phyloP scores from a whole-genome alignment of 2,888 invertebrate species.

The Onchidella celtica region DNA sequence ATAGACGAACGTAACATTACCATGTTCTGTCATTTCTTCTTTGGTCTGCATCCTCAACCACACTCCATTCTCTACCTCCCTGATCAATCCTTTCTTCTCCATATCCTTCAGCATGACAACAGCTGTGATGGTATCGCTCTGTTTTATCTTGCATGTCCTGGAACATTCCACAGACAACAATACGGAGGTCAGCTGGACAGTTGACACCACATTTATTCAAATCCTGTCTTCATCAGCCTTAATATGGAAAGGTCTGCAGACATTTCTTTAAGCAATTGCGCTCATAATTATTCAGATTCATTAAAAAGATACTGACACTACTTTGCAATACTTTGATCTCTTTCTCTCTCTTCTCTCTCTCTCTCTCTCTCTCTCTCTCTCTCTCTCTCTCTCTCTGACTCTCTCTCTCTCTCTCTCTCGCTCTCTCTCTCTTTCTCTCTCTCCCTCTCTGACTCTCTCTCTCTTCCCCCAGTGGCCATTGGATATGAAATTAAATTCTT shows the following conservation, averaged over 20 bases:
- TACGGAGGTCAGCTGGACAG: too few relatives aligned
- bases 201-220: too few relatives aligned
- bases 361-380: not conserved
- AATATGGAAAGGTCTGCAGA: too few relatives aligned
- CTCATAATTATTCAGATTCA: too few relatives aligned
- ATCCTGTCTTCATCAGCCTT: too few relatives aligned
- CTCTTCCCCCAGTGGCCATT: not conserved
- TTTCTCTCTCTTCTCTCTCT: not conserved
- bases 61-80: constrained; percentile 69
- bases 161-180: too few relatives aligned
- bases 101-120: constrained; percentile 74
- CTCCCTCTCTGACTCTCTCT: too few relatives aligned
- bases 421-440: too few relatives aligned
- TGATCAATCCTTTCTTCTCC: constrained; percentile 70
- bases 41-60: constrained; percentile 75
- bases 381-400: not conserved
- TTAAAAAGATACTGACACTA: too few relatives aligned
- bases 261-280: too few relatives aligned
- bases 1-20: too few relatives aligned
- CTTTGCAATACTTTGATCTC: not conserved
- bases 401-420: constrained; percentile 2
- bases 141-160: constrained; percentile 67
- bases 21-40: constrained; percentile 62
- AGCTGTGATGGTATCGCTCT: constrained; percentile 69
- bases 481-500: too few relatives aligned